phyloP scores from a whole-genome alignment of 1,140 invertebrate genomes.

The Tribolium madens region DNA sequence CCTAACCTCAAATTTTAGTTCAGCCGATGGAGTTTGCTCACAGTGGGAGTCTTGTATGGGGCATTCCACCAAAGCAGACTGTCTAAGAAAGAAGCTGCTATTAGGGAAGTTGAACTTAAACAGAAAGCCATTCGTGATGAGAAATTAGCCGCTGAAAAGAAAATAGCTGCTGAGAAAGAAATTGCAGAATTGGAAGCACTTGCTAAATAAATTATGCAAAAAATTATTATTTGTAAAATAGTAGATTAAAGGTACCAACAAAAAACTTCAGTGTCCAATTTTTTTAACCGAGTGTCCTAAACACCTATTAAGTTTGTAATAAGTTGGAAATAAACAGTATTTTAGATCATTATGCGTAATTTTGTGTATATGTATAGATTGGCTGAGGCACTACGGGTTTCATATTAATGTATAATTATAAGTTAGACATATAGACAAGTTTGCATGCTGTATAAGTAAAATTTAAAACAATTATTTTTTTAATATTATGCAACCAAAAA shows the following conservation, averaged over 20 bases:
- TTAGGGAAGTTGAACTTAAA: slow-evolving; percentile 75
- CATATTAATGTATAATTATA: too few relatives aligned
- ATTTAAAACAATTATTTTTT: too few relatives aligned
- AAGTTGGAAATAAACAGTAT: too few relatives aligned
- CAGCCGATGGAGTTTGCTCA: slow-evolving; percentile 79
- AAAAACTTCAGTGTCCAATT: neutral
- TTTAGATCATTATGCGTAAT: too few relatives aligned
- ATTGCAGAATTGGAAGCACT: slow-evolving; percentile 61
- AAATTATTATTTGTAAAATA: slow-evolving; percentile 35
- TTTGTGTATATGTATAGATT: too few relatives aligned
- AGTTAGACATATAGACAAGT: too few relatives aligned
- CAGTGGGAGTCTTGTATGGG: slow-evolving; percentile 76
- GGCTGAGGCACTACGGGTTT: too few relatives aligned
- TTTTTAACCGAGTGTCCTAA: too few relatives aligned
- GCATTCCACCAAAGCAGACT: slow-evolving; percentile 76
- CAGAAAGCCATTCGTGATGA: slow-evolving; percentile 77
- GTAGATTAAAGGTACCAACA: slow-evolving; percentile 21
- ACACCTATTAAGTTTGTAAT: too few relatives aligned
- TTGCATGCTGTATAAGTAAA: too few relatives aligned
- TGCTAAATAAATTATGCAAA: slow-evolving; percentile 51
- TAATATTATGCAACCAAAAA: neutral
- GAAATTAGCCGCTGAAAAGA: slow-evolving; percentile 78
- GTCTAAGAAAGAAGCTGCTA: slow-evolving; percentile 74
- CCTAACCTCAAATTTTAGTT: slow-evolving; percentile 69
- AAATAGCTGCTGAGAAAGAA: slow-evolving; percentile 66